These are phyloP conservation scores for Drosophila differens DNA, from an alignment of 2,888 invertebrate genomes.

Conservation along the genomic window DNA sequence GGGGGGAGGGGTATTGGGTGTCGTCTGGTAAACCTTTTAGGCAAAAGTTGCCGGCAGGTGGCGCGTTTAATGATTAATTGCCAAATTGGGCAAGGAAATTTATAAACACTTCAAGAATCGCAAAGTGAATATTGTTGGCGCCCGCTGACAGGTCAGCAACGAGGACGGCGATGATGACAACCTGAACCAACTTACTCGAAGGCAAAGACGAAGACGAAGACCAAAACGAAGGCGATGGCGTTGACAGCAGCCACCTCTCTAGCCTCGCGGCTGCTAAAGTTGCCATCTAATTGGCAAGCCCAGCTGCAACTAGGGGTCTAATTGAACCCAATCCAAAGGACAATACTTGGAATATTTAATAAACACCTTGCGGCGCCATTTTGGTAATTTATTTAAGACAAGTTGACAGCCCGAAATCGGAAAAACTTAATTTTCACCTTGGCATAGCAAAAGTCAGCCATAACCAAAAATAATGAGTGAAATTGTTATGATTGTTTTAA, in stretches of 20 bases:
- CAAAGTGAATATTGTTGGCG: slow-evolving; percentile 26
- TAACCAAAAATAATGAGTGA: neutral
- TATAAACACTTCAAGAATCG: slow-evolving; percentile 45
- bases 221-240: slow-evolving; percentile 4
- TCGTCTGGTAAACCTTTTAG: slow-evolving; percentile 62
- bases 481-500: neutral
- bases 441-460: neutral
- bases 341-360: slow-evolving; percentile 17
- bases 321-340: slow-evolving; percentile 20
- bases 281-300: slow-evolving; percentile 33
- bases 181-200: slow-evolving; percentile 14
- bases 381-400: neutral
- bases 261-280: slow-evolving; percentile 16
- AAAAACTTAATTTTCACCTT: neutral
- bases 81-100: slow-evolving; percentile 67
- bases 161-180: slow-evolving; percentile 7
- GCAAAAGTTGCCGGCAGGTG: slow-evolving; percentile 58
- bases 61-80: slow-evolving; percentile 74
- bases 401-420: neutral
- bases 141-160: slow-evolving; percentile 30
- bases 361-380: slow-evolving; percentile 11
- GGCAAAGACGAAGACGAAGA: neutral
- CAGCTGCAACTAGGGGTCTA: slow-evolving; percentile 18
- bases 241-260: slow-evolving; percentile 25
- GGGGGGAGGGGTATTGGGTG: neutral